Percentiles rank a stretch among this genome's conserved stretches.
Conservation (phyloP, 2,888 invertebrate species). For the Acleris literana region DNA sequence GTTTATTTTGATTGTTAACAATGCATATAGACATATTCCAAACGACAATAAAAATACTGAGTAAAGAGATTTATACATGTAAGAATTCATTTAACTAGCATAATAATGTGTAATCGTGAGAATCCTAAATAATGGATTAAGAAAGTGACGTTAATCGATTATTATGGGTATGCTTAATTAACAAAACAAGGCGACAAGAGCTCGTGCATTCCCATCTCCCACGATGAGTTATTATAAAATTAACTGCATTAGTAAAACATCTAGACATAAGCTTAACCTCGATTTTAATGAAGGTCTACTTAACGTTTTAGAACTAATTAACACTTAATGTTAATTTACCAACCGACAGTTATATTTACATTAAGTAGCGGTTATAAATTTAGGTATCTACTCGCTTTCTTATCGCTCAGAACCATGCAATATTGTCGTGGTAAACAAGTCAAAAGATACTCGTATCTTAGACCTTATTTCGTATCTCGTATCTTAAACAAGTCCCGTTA, state of each 20-base stretch:
- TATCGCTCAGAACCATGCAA: slow-evolving; percentile 30
- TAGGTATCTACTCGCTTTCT: slow-evolving; percentile 6
- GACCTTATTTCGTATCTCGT: background rate
- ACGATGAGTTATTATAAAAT: slow-evolving; percentile 53
- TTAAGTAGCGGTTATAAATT: background rate
- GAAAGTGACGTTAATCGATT: slow-evolving; percentile 70
- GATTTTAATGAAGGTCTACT: background rate
- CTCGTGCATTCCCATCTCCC: slow-evolving; percentile 61
- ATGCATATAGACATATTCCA: slow-evolving; percentile 4
- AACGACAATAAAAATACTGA: background rate
- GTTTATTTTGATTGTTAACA: slow-evolving; percentile 16
- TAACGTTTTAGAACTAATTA: slow-evolving; percentile 2
- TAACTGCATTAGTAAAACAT: background rate
- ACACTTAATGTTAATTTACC: background rate
- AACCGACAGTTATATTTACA: background rate
- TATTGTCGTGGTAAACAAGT: slow-evolving; percentile 30
- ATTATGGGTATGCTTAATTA: slow-evolving; percentile 63
- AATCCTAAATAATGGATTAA: slow-evolving; percentile 54
- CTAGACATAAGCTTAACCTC: background rate
- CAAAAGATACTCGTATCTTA: slow-evolving; percentile 20
- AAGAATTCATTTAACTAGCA: slow-evolving; percentile 15
- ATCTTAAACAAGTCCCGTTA: too few species aligned
- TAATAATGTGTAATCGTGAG: slow-evolving; percentile 46
- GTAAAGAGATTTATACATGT: slow-evolving; percentile 11
- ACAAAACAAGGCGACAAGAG: slow-evolving; percentile 44